These are phyloP conservation scores for Pluvialis apricaria DNA, from an alignment of 2,113 vertebrate species.

Conservation along the genomic window DNA sequence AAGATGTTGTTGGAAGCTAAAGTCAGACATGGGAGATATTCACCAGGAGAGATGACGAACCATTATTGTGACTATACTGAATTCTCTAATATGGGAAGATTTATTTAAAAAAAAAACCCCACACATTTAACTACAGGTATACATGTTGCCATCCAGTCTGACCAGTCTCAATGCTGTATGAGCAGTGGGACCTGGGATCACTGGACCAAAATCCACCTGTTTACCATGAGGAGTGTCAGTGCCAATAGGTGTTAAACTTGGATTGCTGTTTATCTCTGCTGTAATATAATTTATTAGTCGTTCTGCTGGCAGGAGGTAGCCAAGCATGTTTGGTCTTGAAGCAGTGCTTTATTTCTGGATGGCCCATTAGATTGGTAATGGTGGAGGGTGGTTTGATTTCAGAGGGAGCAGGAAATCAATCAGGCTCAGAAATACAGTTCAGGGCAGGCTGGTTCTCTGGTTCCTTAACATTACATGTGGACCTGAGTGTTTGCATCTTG, in stretches of 20 bases:
- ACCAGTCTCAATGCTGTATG: not conserved
- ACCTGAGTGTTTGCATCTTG: not conserved
- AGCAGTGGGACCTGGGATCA: not conserved
- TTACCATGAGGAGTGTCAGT: not conserved
- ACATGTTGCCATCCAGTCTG: not conserved
- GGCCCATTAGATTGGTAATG: not conserved
- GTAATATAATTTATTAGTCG: rapidly evolving
- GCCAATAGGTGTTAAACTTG: rapidly evolving
- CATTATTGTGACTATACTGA: not conserved
- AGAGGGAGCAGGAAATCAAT: not conserved
- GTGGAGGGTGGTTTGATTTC: not conserved
- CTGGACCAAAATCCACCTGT: not conserved
- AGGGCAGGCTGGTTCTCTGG: not conserved
- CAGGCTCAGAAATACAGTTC: not conserved
- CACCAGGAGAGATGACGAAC: not conserved
- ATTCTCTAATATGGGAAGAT: not conserved
- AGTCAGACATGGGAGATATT: not conserved
- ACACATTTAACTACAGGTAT: not conserved
- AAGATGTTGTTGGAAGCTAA: not conserved
- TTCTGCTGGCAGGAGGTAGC: not conserved
- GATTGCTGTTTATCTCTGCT: not conserved
- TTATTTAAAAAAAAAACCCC: not conserved
- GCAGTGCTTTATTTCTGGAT: not conserved
- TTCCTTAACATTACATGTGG: not conserved
- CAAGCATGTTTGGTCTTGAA: no score